phyloP scores from a whole-genome alignment of 1,140 invertebrate species.

The Tigriopus japonicus region DNA sequence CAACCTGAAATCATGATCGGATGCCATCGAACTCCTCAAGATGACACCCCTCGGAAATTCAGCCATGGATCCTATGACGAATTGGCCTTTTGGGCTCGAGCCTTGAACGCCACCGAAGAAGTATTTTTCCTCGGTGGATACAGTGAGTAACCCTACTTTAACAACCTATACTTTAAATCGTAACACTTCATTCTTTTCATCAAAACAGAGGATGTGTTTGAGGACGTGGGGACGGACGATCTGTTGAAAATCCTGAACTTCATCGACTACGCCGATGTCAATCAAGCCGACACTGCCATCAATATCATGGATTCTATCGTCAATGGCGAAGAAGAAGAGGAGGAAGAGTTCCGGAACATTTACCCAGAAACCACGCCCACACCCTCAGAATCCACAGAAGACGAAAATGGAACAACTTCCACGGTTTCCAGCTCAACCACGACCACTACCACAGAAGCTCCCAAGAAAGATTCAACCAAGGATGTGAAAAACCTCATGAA shows the following conservation, averaged over 20 bases:
- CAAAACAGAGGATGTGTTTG: background rate
- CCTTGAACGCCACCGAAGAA: background rate
- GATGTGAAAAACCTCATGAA: background rate
- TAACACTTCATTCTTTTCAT: no score
- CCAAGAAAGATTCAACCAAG: background rate
- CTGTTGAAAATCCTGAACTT: background rate
- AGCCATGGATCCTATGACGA: background rate
- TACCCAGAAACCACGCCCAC: background rate
- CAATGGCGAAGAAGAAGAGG: background rate
- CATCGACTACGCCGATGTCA: background rate
- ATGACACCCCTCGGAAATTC: background rate
- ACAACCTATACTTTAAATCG: no score
- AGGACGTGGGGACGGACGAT: background rate
- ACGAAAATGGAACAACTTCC: background rate
- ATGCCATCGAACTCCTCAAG: background rate
- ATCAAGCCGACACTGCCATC: background rate
- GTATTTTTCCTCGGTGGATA: background rate
- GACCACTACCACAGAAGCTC: background rate
- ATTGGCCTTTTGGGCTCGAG: background rate
- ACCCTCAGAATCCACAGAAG: background rate
- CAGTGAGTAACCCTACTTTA: no score
- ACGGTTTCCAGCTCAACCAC: background rate
- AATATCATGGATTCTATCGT: background rate
- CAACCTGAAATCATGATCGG: background rate
- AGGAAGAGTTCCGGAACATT: background rate